A percentile compares a stretch with the other conserved stretches of the same genome.
phyloP scores from a whole-genome alignment of 2,113 vertebrate species.

The Anseranas semipalmata region DNA sequence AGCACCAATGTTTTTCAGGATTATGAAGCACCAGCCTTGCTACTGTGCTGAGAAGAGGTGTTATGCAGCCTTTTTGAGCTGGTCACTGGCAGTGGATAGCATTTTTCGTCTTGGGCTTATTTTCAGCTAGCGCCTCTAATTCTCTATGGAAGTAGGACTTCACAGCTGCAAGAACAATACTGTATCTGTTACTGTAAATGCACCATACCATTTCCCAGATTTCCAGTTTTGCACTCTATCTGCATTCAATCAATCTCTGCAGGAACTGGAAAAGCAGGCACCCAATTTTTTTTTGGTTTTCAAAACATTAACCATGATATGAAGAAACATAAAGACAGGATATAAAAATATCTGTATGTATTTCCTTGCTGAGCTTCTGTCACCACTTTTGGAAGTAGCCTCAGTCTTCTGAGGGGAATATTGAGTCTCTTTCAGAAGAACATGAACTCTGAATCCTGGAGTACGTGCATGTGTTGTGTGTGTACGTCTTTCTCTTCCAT shows the following conservation, averaged over 20 bases:
- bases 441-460: neutral
- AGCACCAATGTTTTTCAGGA: neutral
- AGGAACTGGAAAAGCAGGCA: neutral
- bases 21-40: neutral
- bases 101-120: neutral
- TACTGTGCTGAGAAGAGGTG: neutral
- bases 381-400: neutral
- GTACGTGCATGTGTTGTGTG: fast-evolving
- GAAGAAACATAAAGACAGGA: neutral
- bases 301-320: neutral
- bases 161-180: neutral
- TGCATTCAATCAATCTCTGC: neutral
- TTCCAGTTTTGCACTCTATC: neutral
- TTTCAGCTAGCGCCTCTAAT: neutral
- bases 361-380: neutral
- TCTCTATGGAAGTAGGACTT: neutral
- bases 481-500: neutral
- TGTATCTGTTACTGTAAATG: neutral
- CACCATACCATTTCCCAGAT: neutral
- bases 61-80: neutral
- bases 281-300: neutral
- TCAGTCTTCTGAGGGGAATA: neutral
- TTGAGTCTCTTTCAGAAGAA: neutral
- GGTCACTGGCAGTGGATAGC: neutral
- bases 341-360: neutral